Conservation (phyloP, 1,140 invertebrate genomes). For the Aporrectodea caliginosa region DNA sequence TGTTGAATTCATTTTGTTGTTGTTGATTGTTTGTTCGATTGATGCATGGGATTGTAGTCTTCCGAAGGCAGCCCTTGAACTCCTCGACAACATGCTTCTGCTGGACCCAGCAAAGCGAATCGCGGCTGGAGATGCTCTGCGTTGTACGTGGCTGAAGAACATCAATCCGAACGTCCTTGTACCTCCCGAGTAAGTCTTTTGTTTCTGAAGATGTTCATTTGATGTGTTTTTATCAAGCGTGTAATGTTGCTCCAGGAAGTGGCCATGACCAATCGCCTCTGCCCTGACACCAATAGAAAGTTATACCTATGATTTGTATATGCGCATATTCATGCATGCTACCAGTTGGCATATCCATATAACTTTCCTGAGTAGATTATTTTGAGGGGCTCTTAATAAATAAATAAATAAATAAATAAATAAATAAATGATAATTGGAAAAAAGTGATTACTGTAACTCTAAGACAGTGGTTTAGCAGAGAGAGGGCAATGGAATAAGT, state of each 20-base stretch:
- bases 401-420: too few relatives aligned
- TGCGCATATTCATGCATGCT: not conserved
- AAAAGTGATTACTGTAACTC: too few relatives aligned
- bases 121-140: conserved; percentile 88
- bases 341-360: not conserved
- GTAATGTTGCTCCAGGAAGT: too few relatives aligned
- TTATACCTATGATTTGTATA: not conserved
- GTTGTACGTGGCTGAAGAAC: conserved; percentile 86
- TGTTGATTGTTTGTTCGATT: too few relatives aligned
- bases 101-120: conserved; percentile 90
- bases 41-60: too few relatives aligned
- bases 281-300: too few relatives aligned
- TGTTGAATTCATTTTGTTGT: too few relatives aligned
- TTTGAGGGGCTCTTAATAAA: too few relatives aligned
- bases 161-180: conserved; percentile 73
- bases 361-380: not conserved
- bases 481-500: too few relatives aligned
- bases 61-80: conserved; percentile 82
- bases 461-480: too few relatives aligned
- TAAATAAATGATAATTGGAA: too few relatives aligned
- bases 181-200: conserved; percentile 63
- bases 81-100: conserved; percentile 94
- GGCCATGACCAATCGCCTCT: too few relatives aligned
- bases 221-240: not conserved
- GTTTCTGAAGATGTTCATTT: not conserved